These are phyloP conservation scores for Plectrocnemia conspersa DNA, from an alignment of 1,140 invertebrate species.

Conservation along the genomic window DNA sequence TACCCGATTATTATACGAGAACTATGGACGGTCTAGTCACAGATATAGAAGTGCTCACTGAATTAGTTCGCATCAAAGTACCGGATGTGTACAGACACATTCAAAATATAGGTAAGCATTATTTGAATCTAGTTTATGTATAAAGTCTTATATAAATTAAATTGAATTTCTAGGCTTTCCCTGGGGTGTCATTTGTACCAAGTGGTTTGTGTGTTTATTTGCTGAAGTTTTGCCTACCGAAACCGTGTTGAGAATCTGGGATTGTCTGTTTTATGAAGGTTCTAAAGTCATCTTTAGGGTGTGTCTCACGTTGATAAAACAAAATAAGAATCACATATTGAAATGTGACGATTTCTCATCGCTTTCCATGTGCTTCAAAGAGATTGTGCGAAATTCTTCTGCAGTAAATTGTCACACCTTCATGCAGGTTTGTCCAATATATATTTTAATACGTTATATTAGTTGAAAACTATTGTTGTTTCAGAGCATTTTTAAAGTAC, in stretches of 20 bases:
- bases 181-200: constrained; percentile 83
- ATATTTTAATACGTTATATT: background rate
- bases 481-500: constrained; percentile 73
- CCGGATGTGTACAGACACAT: constrained; percentile 77
- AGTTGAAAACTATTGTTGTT: constrained; percentile 38
- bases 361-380: constrained; percentile 71
- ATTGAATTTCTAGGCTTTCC: constrained; percentile 61
- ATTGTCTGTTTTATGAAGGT: constrained; percentile 91
- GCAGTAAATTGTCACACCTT: constrained; percentile 78
- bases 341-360: constrained; percentile 70
- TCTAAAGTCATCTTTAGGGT: constrained; percentile 81
- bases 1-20: constrained; percentile 83
- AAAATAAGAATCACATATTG: constrained; percentile 65
- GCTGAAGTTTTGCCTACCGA: constrained; percentile 88
- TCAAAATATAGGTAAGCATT: constrained; percentile 57
- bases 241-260: constrained; percentile 90
- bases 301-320: constrained; percentile 75
- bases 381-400: constrained; percentile 65
- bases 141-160: background rate
- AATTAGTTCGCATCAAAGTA: constrained; percentile 74
- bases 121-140: constrained; percentile 5
- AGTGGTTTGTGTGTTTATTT: constrained; percentile 92
- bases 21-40: constrained; percentile 83
- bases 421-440: constrained; percentile 61
- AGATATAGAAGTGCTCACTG: constrained; percentile 82